A percentile compares a stretch with the other conserved stretches of the same genome.
Evolutionary conservation across 2,797 vertebrate genomes (phyloP).

Genomic region (Coregonus suidteri): DNA sequence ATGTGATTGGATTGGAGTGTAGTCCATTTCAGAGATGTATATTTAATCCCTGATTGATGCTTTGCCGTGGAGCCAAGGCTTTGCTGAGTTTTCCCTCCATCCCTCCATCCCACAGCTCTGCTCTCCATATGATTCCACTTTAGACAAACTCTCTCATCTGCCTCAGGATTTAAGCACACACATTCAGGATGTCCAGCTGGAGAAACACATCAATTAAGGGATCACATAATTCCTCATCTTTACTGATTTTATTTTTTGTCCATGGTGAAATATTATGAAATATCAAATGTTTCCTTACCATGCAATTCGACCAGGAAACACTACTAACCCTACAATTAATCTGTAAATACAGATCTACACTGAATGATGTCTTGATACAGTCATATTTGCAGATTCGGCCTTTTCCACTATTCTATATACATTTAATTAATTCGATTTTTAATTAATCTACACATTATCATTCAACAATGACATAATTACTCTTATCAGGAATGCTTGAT

Average conservation of each 20-base stretch:
- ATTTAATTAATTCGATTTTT: not conserved
- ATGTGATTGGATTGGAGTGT: not conserved
- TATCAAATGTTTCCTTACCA: not conserved
- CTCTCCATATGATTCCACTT: conserved; percentile 15
- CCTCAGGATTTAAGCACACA: not conserved
- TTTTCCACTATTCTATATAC: not conserved
- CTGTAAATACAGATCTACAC: not conserved
- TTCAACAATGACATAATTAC: not conserved
- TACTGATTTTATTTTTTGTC: conserved; percentile 20
- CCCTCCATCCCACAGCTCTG: conserved; percentile 6
- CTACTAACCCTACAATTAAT: not conserved
- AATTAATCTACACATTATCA: conserved; percentile 2
- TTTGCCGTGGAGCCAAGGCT: not conserved
- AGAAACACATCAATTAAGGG: not conserved
- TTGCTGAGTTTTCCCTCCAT: not conserved
- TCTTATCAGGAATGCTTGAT: not conserved
- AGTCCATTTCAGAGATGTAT: not conserved
- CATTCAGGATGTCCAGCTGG: conserved; percentile 9
- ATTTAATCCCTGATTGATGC: conserved; percentile 8
- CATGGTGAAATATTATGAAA: not conserved
- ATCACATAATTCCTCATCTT: conserved; percentile 5
- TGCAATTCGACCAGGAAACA: not conserved
- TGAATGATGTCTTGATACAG: not conserved
- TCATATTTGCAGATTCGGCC: not conserved
- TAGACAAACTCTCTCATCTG: conserved; percentile 13